Evolutionary conservation across 2,888 invertebrate genomes (phyloP).

Genomic region (Baccha elongata): DNA sequence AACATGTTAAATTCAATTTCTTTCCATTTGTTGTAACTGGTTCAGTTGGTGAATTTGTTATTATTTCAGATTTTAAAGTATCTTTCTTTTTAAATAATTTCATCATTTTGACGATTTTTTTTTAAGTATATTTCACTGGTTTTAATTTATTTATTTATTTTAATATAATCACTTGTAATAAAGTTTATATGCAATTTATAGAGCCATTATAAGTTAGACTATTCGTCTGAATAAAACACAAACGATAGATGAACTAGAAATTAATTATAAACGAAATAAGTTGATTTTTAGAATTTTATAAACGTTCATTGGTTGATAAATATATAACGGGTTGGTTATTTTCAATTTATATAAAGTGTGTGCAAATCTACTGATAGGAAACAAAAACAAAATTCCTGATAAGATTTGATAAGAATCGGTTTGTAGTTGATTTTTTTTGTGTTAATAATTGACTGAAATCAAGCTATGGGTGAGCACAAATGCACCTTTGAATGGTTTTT

Average conservation of each 20-base stretch:
- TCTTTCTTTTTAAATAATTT: conserved; percentile 67
- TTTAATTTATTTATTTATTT: not conserved
- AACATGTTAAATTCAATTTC: conserved; percentile 80
- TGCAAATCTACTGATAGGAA: conserved; percentile 55
- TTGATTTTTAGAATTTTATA: conserved; percentile 37
- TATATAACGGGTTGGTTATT: conserved; percentile 24
- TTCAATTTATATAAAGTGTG: conserved; percentile 57
- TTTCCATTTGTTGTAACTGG: conserved; percentile 79
- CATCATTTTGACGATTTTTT: conserved; percentile 44
- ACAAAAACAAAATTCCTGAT: conserved; percentile 36
- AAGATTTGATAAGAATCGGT: conserved; percentile 22
- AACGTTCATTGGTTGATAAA: not conserved
- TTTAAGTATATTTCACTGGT: not conserved
- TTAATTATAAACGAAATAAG: conserved; percentile 38
- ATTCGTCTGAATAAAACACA: conserved; percentile 23
- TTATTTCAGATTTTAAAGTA: conserved; percentile 80
- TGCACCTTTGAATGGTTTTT: conserved; percentile 7
- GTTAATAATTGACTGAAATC: not conserved
- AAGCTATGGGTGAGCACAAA: not conserved
- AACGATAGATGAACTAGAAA: conserved; percentile 50
- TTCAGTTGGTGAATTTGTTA: conserved; percentile 77
- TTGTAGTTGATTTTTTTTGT: not conserved
- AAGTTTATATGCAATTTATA: conserved; percentile 31
- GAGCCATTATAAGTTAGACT: conserved; percentile 46
- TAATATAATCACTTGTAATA: not conserved